Percentiles rank a stretch among this genome's conserved stretches.
These are phyloP conservation scores for Ammodytes dubius DNA, from an alignment of 2,113 vertebrate genomes.

Conservation along the genomic window DNA sequence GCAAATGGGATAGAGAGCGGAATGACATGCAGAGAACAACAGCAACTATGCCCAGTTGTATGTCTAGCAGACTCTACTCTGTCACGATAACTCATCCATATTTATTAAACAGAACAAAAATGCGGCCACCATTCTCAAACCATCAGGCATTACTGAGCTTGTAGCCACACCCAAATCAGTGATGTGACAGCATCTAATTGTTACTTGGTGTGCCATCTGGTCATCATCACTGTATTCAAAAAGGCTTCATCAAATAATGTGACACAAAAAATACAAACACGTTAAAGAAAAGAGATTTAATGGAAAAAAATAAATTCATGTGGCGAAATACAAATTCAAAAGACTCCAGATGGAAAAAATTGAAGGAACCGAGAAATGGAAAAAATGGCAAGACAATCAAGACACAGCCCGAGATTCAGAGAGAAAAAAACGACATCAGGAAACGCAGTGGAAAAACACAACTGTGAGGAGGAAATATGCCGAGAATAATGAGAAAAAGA, in stretches of 20 bases:
- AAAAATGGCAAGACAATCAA: background rate
- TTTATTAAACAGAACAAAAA: background rate
- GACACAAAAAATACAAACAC: background rate
- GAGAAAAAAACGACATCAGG: background rate
- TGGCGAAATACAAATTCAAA: slow-evolving; percentile 8
- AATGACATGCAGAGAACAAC: background rate
- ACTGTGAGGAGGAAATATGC: slow-evolving; percentile 6
- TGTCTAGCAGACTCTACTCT: background rate
- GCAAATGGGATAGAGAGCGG: no score
- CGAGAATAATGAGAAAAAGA: slow-evolving; percentile 36
- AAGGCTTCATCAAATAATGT: no score
- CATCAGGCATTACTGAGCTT: background rate
- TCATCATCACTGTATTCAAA: background rate
- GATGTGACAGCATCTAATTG: background rate
- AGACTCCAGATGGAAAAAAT: background rate
- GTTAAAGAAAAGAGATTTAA: background rate
- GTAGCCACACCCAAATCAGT: background rate
- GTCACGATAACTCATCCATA: background rate
- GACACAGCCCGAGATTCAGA: background rate
- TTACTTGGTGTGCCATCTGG: background rate
- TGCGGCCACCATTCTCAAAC: background rate
- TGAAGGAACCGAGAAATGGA: background rate
- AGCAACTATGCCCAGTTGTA: background rate
- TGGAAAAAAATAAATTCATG: background rate
- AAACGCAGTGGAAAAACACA: slow-evolving; percentile 30